Evolutionary conservation across 2,888 invertebrate genomes (phyloP), one percentile per base, ranked within the genome.

Genomic region (Macaria notata): DNA sequence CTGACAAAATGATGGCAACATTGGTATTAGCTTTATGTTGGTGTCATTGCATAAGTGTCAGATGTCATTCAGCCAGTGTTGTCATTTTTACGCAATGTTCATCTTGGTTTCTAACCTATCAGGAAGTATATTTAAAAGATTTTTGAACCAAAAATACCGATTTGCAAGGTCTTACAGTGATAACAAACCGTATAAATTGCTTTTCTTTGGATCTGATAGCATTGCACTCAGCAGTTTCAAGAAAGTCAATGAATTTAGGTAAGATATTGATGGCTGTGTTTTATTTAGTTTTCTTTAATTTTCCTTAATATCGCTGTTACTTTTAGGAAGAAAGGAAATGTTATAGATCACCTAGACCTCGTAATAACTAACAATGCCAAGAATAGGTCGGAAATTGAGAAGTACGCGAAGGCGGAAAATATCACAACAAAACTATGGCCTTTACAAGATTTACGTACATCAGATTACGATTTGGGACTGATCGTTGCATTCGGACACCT

Each of bases 401-500:
- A 92, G 59, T 98, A 94, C 92, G 95, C 97, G 0, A 76, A 85
- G 31, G 71, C 93, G 29, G 88, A 94, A 70, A 88, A 93, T 39
- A 86, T 97, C 30, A 77, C 78, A 9, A 75, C 95, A 19, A 92
- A 94, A 67, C 77, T 91, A 59, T 98, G 97, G 97, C 95, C 95
- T 3, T 77, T 92, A 49, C 67, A 84, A 33, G 65, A 80, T 42
- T 72, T 92, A 42, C 65, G 75, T 6, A 71, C 87, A 50, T 75
- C 80, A 9, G 84, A 92, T 51, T 98, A 95, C 88, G 95, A 98
- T 78, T 84, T 98, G 59, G 98, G 98, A 4, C 86, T 98, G 49
- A 96, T 99, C 33, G 98, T 97, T 1, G 98, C 98, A 0, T 99
- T 99, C 92, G 98, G 99, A 0, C 95, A 97, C 77, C 89, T 99